Evolutionary conservation across 2,888 invertebrate species (phyloP).

Genomic region (Pandemis corylana): DNA sequence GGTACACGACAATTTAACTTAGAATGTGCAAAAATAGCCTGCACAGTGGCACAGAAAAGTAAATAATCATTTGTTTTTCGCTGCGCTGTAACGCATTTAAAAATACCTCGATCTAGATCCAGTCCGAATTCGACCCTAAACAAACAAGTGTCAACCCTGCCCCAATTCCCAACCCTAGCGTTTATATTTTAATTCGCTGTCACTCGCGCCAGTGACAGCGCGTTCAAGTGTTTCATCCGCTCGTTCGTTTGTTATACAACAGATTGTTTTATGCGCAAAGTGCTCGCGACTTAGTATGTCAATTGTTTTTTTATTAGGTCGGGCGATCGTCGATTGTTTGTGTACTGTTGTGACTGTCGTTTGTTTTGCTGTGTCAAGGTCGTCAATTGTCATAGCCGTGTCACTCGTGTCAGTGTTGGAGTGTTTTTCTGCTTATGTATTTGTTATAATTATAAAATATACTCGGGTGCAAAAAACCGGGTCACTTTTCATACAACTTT

Average conservation of each 20-base stretch:
- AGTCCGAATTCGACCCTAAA: background rate
- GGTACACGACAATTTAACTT: too few relatives aligned
- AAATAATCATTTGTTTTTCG: too few relatives aligned
- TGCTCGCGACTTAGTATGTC: conserved; percentile 38
- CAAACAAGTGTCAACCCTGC: conserved; percentile 26
- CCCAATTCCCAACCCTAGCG: conserved; percentile 29
- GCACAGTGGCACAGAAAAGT: too few relatives aligned
- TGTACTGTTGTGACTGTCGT: background rate
- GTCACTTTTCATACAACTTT: too few relatives aligned
- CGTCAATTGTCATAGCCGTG: too few relatives aligned
- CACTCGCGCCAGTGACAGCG: conserved; percentile 50
- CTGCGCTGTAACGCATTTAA: background rate
- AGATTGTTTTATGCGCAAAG: conserved; percentile 65
- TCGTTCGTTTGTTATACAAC: conserved; percentile 61
- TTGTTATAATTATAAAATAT: too few relatives aligned
- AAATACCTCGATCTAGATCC: background rate
- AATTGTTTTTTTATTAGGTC: conserved; percentile 35
- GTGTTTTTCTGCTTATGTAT: too few relatives aligned
- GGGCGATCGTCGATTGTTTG: conserved; percentile 12
- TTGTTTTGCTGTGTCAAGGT: conserved; percentile 23
- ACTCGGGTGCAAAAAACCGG: too few relatives aligned
- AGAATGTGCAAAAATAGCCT: too few relatives aligned
- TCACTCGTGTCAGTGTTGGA: too few relatives aligned
- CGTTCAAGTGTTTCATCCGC: conserved; percentile 58
- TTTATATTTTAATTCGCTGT: conserved; percentile 52